Evolutionary conservation across 2,797 vertebrate genomes (phyloP).

Genomic region (Phataginus tetradactyla): DNA sequence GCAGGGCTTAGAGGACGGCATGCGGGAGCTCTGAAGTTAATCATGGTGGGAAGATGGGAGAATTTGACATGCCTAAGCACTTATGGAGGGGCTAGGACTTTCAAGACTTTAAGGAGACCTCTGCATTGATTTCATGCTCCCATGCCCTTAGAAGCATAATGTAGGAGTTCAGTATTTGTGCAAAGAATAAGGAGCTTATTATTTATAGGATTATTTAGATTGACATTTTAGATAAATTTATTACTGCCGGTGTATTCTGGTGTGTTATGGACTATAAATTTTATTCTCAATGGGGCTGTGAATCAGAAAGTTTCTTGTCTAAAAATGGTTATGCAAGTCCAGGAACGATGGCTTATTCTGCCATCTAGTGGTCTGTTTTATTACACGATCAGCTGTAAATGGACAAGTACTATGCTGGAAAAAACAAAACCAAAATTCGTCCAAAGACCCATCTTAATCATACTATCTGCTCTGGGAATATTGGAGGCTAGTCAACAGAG

Average conservation of each 20-base stretch:
- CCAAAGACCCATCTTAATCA: neutral
- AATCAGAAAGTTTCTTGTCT: neutral
- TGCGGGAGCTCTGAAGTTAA: neutral
- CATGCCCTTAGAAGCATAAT: neutral
- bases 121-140: neutral
- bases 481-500: neutral
- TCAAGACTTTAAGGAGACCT: neutral
- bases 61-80: neutral
- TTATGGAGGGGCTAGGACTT: neutral
- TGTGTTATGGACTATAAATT: neutral
- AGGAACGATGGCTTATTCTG: constrained; percentile 42
- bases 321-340: neutral
- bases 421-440: neutral
- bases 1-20: neutral
- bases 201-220: neutral
- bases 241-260: neutral
- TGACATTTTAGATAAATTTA: neutral
- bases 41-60: neutral
- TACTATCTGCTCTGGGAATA: neutral
- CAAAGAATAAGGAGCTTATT: neutral
- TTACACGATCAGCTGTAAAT: neutral
- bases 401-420: neutral
- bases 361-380: constrained; percentile 72
- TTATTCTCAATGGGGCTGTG: neutral
- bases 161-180: neutral